Evolutionary conservation across 2,113 vertebrate genomes (phyloP).

Genomic region (Chamaetylas fuelleborni): DNA sequence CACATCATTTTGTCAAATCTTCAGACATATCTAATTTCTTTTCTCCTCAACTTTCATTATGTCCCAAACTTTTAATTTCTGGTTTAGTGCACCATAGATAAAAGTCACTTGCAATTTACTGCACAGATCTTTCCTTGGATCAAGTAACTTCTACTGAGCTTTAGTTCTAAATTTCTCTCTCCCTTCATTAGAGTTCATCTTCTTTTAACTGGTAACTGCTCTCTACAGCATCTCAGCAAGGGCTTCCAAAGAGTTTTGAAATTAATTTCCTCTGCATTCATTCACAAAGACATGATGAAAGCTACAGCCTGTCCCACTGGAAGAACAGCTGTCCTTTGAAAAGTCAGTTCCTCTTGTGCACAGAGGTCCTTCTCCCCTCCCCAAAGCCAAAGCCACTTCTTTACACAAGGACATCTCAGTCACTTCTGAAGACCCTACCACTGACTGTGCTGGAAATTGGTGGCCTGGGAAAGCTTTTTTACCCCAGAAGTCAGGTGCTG

Average conservation of each 20-base stretch:
- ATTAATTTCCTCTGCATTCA: neutral
- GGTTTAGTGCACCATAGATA: neutral
- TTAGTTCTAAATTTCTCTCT: neutral
- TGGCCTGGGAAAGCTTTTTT: neutral
- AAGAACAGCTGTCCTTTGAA: neutral
- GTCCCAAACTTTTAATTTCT: neutral
- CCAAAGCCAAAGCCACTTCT: neutral
- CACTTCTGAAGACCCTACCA: neutral
- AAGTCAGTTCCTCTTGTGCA: neutral
- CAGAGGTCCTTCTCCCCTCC: neutral
- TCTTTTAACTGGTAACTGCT: neutral
- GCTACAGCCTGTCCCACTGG: neutral
- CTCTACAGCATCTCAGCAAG: neutral
- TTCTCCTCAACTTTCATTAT: neutral
- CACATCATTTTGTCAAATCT: neutral
- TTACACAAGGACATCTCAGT: neutral
- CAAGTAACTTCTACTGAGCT: neutral
- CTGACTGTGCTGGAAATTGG: neutral
- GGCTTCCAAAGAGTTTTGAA: neutral
- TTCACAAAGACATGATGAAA: neutral
- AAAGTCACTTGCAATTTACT: neutral
- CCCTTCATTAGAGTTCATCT: neutral
- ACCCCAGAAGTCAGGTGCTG: accelerated
- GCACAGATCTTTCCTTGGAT: neutral
- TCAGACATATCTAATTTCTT: neutral